phyloP scores from a whole-genome alignment of 2,888 invertebrate genomes.

The Latrodectus elegans region DNA sequence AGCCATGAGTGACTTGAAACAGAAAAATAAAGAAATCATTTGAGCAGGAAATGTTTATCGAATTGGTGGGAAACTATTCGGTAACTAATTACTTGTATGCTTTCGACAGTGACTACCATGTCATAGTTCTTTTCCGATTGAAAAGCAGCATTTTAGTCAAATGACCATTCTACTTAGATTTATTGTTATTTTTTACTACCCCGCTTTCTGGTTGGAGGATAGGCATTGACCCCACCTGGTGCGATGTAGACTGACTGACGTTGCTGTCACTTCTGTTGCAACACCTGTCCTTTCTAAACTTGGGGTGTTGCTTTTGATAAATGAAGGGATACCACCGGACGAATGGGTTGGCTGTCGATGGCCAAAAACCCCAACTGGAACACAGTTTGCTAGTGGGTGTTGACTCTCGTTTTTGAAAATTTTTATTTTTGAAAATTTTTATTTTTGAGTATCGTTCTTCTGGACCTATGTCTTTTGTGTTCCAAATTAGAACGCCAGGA shows the following conservation, averaged over 20 bases:
- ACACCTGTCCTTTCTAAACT: slow-evolving; percentile 56
- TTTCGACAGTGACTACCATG: no score
- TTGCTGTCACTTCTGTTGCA: slow-evolving; percentile 40
- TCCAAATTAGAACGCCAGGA: slow-evolving; percentile 26
- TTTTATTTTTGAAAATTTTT: slow-evolving; percentile 33
- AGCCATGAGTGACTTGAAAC: no score
- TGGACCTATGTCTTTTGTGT: slow-evolving; percentile 26
- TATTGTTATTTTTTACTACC: no score
- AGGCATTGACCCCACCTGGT: slow-evolving; percentile 62
- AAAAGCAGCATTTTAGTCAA: no score
- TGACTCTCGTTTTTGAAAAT: slow-evolving; percentile 15
- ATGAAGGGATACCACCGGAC: slow-evolving; percentile 45
- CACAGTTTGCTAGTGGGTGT: slow-evolving; percentile 41
- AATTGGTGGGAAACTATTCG: no score
- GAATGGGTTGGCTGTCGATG: slow-evolving; percentile 62
- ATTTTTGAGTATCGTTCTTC: slow-evolving; percentile 9
- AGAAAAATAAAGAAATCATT: no score
- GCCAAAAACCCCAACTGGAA: slow-evolving; percentile 38
- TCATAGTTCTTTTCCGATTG: no score
- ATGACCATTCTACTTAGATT: no score
- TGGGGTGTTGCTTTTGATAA: slow-evolving; percentile 60
- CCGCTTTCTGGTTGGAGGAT: background rate
- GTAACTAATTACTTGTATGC: no score
- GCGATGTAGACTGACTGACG: slow-evolving; percentile 32
- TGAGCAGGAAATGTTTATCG: no score